phyloP scores from a whole-genome alignment of 2,113 vertebrate genomes.

The Eleginops maclovinus region DNA sequence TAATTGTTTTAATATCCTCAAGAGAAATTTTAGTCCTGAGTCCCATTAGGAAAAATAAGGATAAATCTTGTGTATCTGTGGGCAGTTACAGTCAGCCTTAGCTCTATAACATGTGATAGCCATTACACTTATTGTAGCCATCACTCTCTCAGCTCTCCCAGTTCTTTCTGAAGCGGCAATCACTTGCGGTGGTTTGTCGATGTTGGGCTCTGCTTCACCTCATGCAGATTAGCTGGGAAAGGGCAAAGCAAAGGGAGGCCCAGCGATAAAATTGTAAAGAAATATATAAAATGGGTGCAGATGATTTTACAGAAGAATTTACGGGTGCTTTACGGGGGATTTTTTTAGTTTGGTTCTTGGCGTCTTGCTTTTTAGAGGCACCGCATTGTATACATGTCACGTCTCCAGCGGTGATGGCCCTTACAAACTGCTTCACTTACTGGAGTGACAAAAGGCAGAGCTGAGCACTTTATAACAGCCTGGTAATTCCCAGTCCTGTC shows the following conservation, averaged over 20 bases:
- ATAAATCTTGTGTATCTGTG: conserved; percentile 80
- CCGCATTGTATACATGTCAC: conserved; percentile 89
- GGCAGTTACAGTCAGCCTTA: conserved; percentile 79
- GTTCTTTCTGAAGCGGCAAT: conserved; percentile 87
- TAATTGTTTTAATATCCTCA: conserved; percentile 24
- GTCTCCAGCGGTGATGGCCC: conserved; percentile 81
- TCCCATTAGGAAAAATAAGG: conserved; percentile 64
- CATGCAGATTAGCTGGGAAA: conserved; percentile 90
- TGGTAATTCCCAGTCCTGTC: conserved; percentile 56
- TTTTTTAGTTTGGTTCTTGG: conserved; percentile 1
- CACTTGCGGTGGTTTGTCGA: conserved; percentile 84
- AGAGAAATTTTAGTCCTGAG: conserved; percentile 2
- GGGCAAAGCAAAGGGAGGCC: conserved; percentile 76
- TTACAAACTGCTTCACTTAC: conserved; percentile 79
- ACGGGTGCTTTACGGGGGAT: conserved; percentile 81
- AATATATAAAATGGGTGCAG: conserved; percentile 79
- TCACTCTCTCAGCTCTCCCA: conserved; percentile 69
- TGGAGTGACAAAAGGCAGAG: conserved; percentile 64
- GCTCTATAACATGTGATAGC: conserved; percentile 88
- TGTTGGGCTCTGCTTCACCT: conserved; percentile 88
- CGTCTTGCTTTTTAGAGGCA: conserved; percentile 78
- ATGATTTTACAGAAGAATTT: conserved; percentile 89
- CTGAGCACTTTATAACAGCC: conserved; percentile 43
- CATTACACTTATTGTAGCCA: conserved; percentile 88
- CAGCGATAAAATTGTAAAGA: conserved; percentile 82